These are phyloP conservation scores for Eugnorisma glareosa DNA, from an alignment of 2,888 invertebrate species.

Conservation along the genomic window DNA sequence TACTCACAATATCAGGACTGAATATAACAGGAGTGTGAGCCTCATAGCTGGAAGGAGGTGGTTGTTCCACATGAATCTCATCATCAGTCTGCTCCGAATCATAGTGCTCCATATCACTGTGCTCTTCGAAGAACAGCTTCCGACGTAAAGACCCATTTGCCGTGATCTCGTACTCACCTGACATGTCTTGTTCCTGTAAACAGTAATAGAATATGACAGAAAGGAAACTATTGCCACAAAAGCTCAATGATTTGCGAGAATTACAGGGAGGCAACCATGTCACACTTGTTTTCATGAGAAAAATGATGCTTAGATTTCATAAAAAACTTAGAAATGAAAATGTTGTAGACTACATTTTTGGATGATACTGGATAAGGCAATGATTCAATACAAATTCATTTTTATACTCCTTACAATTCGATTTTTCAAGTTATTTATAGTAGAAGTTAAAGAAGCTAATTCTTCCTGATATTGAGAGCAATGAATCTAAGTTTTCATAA, in stretches of 20 bases:
- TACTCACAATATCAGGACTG: conserved; percentile 86
- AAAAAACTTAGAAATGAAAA: neutral
- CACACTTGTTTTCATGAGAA: neutral
- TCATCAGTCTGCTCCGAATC: conserved; percentile 88
- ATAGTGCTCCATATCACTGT: conserved; percentile 85
- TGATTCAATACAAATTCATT: neutral
- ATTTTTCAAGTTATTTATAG: neutral
- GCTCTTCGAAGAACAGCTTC: conserved; percentile 86
- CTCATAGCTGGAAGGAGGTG: conserved; percentile 81
- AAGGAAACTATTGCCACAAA: neutral
- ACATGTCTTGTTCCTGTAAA: conserved; percentile 83
- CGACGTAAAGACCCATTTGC: conserved; percentile 86
- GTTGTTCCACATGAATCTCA: conserved; percentile 76
- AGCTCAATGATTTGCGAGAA: neutral
- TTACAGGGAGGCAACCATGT: neutral
- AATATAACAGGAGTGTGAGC: conserved; percentile 81
- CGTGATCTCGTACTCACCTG: conserved; percentile 86
- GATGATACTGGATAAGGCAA: neutral
- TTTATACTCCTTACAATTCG: neutral
- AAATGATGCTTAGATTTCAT: neutral
- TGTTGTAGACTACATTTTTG: neutral
- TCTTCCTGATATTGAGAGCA: no score
- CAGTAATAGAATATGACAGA: neutral
- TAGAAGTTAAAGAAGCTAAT: no score
- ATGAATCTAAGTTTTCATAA: neutral